These are phyloP conservation scores for Drosophila anceps DNA, from an alignment of 2,888 invertebrate species.

Conservation along the genomic window DNA sequence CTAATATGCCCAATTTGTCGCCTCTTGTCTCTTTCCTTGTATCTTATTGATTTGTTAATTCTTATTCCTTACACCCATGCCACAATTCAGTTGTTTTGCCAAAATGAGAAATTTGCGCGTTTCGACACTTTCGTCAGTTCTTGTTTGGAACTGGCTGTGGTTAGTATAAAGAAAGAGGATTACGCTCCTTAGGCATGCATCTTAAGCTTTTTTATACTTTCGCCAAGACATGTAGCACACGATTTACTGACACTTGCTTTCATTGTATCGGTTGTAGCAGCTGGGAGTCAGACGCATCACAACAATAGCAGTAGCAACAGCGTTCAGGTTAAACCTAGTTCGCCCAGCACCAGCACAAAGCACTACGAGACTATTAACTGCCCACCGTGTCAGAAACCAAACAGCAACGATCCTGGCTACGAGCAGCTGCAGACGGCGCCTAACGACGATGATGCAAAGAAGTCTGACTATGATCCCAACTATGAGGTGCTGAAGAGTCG, in stretches of 20 bases:
- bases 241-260: slow-evolving; percentile 10
- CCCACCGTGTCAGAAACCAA: slow-evolving; percentile 71
- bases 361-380: slow-evolving; percentile 82
- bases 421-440: slow-evolving; percentile 87
- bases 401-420: slow-evolving; percentile 89
- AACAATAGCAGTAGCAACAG: slow-evolving; percentile 32
- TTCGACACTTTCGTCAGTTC: slow-evolving; percentile 80
- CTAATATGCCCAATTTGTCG: slow-evolving; percentile 61
- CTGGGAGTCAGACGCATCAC: slow-evolving; percentile 35
- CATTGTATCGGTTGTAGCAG: slow-evolving; percentile 19
- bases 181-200: slow-evolving; percentile 10
- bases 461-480: slow-evolving; percentile 90
- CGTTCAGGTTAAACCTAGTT: slow-evolving; percentile 36
- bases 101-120: slow-evolving; percentile 81
- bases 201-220: background rate
- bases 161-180: slow-evolving; percentile 68
- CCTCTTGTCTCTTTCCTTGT: slow-evolving; percentile 68
- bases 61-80: slow-evolving; percentile 28
- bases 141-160: slow-evolving; percentile 83
- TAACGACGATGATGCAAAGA: slow-evolving; percentile 71
- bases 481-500: slow-evolving; percentile 90
- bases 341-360: slow-evolving; percentile 66
- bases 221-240: background rate
- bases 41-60: slow-evolving; percentile 34
- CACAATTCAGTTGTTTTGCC: slow-evolving; percentile 80